Evolutionary conservation across 2,113 vertebrate genomes (phyloP).

Genomic region (Lepisosteus oculatus): DNA sequence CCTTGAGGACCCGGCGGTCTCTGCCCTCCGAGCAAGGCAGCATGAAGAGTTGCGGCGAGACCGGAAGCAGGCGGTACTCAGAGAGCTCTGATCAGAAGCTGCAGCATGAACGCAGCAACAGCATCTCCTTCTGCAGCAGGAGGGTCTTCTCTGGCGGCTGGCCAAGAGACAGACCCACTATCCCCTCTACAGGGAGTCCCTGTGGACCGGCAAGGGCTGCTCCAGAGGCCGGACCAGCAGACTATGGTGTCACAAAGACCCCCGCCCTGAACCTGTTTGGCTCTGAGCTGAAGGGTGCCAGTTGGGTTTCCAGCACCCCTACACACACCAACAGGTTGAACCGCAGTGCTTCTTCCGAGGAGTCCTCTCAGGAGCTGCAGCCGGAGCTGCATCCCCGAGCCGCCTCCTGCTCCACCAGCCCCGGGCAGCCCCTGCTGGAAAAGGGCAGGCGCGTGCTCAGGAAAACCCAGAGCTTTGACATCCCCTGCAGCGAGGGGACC

Average conservation of each 20-base stretch:
- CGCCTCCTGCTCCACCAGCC: constrained; percentile 35
- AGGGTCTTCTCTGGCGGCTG: constrained; percentile 32
- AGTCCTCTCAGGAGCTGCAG: constrained; percentile 32
- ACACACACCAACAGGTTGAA: constrained; percentile 34
- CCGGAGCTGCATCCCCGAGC: constrained; percentile 32
- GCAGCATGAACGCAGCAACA: constrained; percentile 46
- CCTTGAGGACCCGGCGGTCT: constrained; percentile 51
- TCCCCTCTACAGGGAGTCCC: constrained; percentile 23
- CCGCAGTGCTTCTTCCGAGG: constrained; percentile 43
- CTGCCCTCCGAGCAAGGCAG: constrained; percentile 1
- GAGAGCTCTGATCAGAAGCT: constrained; percentile 30
- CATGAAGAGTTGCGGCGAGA: background rate
- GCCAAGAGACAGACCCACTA: constrained; percentile 45
- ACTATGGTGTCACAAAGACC: constrained; percentile 15
- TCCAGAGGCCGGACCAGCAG: constrained; percentile 13
- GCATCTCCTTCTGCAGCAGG: constrained; percentile 36
- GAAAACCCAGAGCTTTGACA: constrained; percentile 77
- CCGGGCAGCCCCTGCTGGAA: constrained; percentile 21
- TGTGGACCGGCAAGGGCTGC: constrained; percentile 19
- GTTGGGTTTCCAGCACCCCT: constrained; percentile 26
- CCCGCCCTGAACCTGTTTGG: constrained; percentile 11
- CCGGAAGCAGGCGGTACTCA: constrained; percentile 31
- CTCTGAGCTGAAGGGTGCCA: constrained; percentile 19
- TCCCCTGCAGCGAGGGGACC: constrained; percentile 51
- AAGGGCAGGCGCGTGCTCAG: constrained; percentile 52